These are phyloP conservation scores for Alcis repandata DNA, from an alignment of 2,888 invertebrate genomes.

Conservation along the genomic window DNA sequence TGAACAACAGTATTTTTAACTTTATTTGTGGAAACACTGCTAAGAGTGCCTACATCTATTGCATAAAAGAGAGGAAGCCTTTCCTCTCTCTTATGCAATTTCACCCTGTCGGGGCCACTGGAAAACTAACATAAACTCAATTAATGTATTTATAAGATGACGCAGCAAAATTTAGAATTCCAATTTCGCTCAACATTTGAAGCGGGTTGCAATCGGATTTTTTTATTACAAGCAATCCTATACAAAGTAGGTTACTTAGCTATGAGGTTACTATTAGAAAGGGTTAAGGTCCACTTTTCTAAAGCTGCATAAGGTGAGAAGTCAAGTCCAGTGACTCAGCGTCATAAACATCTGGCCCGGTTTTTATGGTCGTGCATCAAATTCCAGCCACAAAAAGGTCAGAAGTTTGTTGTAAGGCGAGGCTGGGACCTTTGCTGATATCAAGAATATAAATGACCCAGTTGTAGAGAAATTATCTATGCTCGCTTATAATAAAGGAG, in stretches of 20 bases:
- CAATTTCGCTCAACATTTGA: slow-evolving; percentile 27
- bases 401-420: slow-evolving; percentile 50
- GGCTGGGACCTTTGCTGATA: slow-evolving; percentile 36
- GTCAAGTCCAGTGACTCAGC: slow-evolving; percentile 70
- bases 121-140: too few species aligned
- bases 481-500: slow-evolving; percentile 1
- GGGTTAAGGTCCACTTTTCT: slow-evolving; percentile 33
- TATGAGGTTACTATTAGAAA: slow-evolving; percentile 23
- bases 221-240: slow-evolving; percentile 33
- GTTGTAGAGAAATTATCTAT: slow-evolving; percentile 27
- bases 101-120: too few species aligned
- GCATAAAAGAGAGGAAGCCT: too few species aligned
- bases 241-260: slow-evolving; percentile 18
- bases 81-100: too few species aligned
- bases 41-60: too few species aligned
- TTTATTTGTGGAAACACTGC: too few species aligned
- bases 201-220: slow-evolving; percentile 30
- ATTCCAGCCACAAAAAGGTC: slow-evolving; percentile 64
- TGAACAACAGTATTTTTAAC: too few species aligned
- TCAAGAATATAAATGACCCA: slow-evolving; percentile 45
- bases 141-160: background rate
- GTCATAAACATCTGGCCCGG: slow-evolving; percentile 70
- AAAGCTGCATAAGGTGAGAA: slow-evolving; percentile 45
- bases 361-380: slow-evolving; percentile 66
- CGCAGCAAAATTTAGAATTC: slow-evolving; percentile 13